Conservation (phyloP, 2,113 vertebrate species). For the Scytalopus superciliaris region DNA sequence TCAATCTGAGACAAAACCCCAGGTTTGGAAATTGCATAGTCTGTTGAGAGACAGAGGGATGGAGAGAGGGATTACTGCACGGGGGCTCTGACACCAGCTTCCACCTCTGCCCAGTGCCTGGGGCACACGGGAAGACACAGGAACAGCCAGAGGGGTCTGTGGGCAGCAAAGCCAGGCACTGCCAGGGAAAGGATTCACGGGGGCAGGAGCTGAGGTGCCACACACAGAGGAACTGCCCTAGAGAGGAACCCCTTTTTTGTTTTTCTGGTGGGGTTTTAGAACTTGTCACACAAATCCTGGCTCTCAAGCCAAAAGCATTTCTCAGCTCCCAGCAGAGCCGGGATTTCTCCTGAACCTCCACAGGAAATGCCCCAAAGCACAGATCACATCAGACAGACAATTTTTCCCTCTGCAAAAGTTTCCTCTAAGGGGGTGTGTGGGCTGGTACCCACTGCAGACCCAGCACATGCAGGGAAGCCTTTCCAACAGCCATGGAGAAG, state of each 20-base stretch:
- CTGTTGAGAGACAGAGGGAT: conserved; percentile 51
- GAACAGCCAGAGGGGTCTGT: background rate
- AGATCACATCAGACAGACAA: background rate
- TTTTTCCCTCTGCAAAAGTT: background rate
- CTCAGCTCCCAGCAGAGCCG: background rate
- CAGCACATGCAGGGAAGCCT: background rate
- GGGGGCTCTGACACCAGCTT: rapidly evolving
- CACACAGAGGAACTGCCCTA: background rate
- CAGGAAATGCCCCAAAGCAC: background rate
- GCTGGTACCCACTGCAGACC: background rate
- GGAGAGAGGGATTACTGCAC: background rate
- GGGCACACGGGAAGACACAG: rapidly evolving
- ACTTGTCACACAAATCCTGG: background rate
- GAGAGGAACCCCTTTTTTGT: rapidly evolving
- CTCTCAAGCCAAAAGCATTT: background rate
- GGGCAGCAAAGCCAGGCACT: background rate
- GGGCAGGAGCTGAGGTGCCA: background rate
- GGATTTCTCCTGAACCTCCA: background rate
- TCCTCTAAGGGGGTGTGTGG: background rate
- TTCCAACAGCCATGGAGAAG: background rate
- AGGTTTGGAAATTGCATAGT: conserved; percentile 81
- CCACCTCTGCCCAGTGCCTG: rapidly evolving
- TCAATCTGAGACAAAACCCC: conserved; percentile 78
- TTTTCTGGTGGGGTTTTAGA: background rate
- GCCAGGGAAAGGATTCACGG: too few relatives aligned